Evolutionary conservation across 2,888 invertebrate genomes (phyloP).

Genomic region (Peribatodes rhomboidaria): DNA sequence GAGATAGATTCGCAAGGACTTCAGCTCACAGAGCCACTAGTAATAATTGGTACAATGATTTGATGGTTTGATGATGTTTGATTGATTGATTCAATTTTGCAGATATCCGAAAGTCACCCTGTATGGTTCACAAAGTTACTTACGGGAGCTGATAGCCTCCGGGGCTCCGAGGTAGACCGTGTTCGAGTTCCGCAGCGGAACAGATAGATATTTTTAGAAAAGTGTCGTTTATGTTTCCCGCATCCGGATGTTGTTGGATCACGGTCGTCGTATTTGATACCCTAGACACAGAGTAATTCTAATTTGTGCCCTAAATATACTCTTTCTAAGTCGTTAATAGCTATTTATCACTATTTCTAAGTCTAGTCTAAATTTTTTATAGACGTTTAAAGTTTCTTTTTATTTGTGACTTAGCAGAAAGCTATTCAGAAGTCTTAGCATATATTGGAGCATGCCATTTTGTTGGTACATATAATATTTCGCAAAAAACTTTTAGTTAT

Average conservation of each 20-base stretch:
- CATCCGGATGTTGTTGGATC: conserved; percentile 10
- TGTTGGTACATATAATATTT: too few species aligned
- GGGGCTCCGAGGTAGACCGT: conserved; percentile 31
- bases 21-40: too few species aligned
- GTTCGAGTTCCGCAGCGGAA: conserved; percentile 35
- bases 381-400: too few species aligned
- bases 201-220: conserved; percentile 39
- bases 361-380: neutral
- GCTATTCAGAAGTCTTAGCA: too few species aligned
- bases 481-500: too few species aligned
- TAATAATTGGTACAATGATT: too few species aligned
- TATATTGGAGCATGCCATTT: too few species aligned
- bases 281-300: conserved; percentile 20
- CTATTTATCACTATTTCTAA: neutral
- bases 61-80: too few species aligned
- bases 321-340: neutral
- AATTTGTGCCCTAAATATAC: neutral
- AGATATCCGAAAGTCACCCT: neutral
- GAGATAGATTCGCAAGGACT: too few species aligned
- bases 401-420: too few species aligned
- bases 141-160: conserved; percentile 26
- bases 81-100: neutral
- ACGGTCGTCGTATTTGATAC: conserved; percentile 31
- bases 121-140: conserved; percentile 6
- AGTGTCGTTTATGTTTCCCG: conserved; percentile 21